Evolutionary conservation across 1,140 invertebrate species (phyloP).

Genomic region (Caerostris extrusa): DNA sequence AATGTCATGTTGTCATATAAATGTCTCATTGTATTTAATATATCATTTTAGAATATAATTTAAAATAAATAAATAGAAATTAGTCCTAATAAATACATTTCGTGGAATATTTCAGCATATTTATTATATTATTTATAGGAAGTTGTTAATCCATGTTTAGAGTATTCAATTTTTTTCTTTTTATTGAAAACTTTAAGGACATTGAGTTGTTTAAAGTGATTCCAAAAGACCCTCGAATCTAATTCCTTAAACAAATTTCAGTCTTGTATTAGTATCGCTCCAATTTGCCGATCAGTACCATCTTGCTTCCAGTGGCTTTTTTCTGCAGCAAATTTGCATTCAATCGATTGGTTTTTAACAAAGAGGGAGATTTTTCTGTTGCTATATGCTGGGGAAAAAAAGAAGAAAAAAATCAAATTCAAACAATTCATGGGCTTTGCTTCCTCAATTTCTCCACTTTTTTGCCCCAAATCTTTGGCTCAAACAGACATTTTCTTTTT

Average conservation of each 20-base stretch:
- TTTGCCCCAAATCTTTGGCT: not conserved
- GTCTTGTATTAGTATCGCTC: not conserved
- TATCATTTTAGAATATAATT: no score
- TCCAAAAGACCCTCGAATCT: no score
- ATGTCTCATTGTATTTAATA: no score
- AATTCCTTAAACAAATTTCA: not conserved
- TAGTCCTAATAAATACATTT: no score
- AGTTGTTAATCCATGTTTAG: no score
- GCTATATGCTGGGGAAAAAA: not conserved
- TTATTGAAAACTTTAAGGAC: no score
- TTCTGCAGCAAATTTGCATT: constrained; percentile 10
- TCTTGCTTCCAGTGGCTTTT: not conserved
- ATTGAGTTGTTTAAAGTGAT: no score
- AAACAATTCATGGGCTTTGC: constrained; percentile 17
- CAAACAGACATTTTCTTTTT: constrained; percentile 26
- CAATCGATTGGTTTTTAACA: constrained; percentile 37
- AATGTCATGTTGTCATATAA: no score
- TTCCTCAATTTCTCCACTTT: not conserved
- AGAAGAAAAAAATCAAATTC: not conserved
- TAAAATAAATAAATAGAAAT: no score
- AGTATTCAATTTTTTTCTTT: no score
- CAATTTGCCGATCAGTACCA: not conserved
- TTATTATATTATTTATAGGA: no score
- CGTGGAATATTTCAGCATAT: no score
- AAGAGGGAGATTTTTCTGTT: not conserved